Conservation (phyloP, 2,113 vertebrate genomes). For the Gymnocephalus cernua region DNA sequence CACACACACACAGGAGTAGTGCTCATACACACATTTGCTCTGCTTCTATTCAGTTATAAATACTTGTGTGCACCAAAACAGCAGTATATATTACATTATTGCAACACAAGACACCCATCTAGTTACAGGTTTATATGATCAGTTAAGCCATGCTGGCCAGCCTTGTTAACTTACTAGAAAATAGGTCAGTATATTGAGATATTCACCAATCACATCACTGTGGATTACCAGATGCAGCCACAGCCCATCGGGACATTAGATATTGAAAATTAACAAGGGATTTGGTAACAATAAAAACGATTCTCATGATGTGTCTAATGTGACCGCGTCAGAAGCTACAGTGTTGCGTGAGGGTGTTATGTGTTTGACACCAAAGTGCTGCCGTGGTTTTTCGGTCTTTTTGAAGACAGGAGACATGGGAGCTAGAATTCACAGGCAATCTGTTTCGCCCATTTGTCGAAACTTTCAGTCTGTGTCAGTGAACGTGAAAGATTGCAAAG, state of each 20-base stretch:
- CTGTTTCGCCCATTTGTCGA: constrained; percentile 61
- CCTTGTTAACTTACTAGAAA: constrained; percentile 67
- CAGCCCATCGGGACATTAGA: constrained; percentile 75
- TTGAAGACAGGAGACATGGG: constrained; percentile 49
- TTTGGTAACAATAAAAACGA: constrained; percentile 67
- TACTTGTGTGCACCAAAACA: constrained; percentile 19
- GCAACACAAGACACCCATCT: constrained; percentile 60
- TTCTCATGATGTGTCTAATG: constrained; percentile 43
- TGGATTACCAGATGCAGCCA: constrained; percentile 77
- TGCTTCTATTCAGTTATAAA: constrained; percentile 31
- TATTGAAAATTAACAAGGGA: constrained; percentile 75
- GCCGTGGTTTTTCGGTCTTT: background rate
- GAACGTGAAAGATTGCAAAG: constrained; percentile 61
- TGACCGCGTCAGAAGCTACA: constrained; percentile 10
- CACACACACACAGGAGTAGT: background rate
- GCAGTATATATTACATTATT: constrained; percentile 58
- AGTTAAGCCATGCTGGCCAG: constrained; percentile 69
- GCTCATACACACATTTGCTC: constrained; percentile 13
- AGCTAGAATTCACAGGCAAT: constrained; percentile 70
- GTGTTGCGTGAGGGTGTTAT: background rate
- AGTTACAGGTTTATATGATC: constrained; percentile 70
- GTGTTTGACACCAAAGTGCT: background rate
- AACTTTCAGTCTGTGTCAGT: constrained; percentile 52
- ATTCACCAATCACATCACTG: constrained; percentile 79
- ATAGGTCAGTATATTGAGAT: constrained; percentile 81